Evolutionary conservation across 1,140 invertebrate genomes (phyloP).

Genomic region (Eupristina koningsbergeri): DNA sequence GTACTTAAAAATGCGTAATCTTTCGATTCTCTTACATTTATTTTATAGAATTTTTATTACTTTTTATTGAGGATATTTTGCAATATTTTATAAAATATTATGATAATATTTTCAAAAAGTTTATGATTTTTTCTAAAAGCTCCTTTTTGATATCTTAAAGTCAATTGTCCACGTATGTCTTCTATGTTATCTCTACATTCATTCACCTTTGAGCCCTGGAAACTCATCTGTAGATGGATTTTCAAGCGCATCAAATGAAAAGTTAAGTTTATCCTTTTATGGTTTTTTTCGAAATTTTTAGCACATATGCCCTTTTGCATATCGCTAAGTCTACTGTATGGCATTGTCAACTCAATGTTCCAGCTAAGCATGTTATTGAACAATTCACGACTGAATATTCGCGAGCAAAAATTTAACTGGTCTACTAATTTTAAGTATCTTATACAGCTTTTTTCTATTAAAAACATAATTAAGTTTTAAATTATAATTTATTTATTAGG

Average conservation of each 20-base stretch:
- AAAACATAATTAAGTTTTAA: not conserved
- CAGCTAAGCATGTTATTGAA: no score
- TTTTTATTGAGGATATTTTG: not conserved
- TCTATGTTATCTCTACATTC: not conserved
- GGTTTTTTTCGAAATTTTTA: not conserved
- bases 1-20: not conserved
- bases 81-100: not conserved
- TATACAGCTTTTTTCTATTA: not conserved
- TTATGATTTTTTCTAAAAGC: not conserved
- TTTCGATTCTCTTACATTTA: not conserved
- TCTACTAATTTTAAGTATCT: not conserved
- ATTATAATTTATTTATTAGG: no score
- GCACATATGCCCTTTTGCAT: not conserved
- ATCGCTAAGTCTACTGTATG: not conserved
- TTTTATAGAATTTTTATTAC: not conserved
- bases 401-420: not conserved
- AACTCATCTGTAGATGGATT: not conserved
- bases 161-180: not conserved
- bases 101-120: not conserved
- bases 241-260: not conserved
- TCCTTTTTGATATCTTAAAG: not conserved
- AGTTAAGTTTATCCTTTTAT: not conserved
- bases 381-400: not conserved
- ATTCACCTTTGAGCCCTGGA: not conserved
- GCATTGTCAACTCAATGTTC: not conserved